These are phyloP conservation scores for Deroptyus accipitrinus DNA, from an alignment of 2,113 vertebrate species.

Conservation along the genomic window DNA sequence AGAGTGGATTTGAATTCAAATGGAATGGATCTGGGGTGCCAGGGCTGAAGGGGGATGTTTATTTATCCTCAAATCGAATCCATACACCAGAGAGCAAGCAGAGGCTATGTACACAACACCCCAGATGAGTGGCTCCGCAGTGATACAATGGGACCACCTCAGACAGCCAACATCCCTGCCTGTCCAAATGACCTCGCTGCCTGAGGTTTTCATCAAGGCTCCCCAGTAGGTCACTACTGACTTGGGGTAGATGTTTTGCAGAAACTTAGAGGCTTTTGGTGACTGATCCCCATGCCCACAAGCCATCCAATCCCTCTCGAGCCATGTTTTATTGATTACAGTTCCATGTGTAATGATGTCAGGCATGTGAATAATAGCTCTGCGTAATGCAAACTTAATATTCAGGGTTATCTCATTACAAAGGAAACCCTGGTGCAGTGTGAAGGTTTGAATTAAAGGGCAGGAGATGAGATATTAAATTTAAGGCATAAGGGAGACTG, in stretches of 20 bases:
- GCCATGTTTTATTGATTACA: slow-evolving; percentile 62
- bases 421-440: slow-evolving; percentile 51
- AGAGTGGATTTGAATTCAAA: neutral
- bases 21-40: neutral
- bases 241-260: neutral
- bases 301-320: neutral
- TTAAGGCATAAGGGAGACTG: slow-evolving; percentile 51
- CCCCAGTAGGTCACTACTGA: neutral
- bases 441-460: slow-evolving; percentile 68
- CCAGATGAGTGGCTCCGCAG: neutral
- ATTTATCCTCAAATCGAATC: neutral
- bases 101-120: neutral
- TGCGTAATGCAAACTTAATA: slow-evolving; percentile 62
- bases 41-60: neutral
- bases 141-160: neutral
- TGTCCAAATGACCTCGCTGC: neutral
- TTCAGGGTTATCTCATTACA: slow-evolving; percentile 67
- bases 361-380: slow-evolving; percentile 49
- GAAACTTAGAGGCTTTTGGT: neutral
- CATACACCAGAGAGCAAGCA: neutral
- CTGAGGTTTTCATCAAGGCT: neutral
- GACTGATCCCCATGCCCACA: slow-evolving; percentile 39
- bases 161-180: neutral
- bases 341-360: slow-evolving; percentile 49
- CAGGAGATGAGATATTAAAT: slow-evolving; percentile 67